Evolutionary conservation across 2,888 invertebrate genomes (phyloP), one percentile per base, ranked within the genome.

Genomic region (Parnassius apollo): DNA sequence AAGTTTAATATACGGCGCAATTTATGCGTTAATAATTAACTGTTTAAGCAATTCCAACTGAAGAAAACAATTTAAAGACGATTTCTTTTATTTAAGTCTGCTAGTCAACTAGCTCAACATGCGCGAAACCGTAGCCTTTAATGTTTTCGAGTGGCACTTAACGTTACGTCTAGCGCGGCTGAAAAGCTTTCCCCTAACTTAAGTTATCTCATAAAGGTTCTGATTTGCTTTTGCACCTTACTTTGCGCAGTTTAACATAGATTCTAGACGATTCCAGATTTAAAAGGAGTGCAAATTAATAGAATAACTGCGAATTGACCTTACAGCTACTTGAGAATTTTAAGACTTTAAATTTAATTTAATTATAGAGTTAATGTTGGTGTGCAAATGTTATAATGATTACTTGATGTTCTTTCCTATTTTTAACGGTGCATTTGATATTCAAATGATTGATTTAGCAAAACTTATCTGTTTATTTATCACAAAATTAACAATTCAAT

Each of bases 151-250:
- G 22, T 22, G 22, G 22, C 22, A 22, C 22, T 22, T 69, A 71
- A 71, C 68, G 70, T 65, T 80, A 79, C 84, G 86, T 86, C 84
- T 82, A 80, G 79, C 76, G 75, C 74, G 74, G 67, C 73, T 81
- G 77, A 78, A 83, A 78, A 78, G 76, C 76, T 66, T 78, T 77
- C 82, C 78, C 77, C 76, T 75, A 74, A 76, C 73, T 74, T 74
- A 75, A 74, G 82, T 84, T 82, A 85, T 82, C 82, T 83, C 82
- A 86, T 83, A 87, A 85, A 85, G 82, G 85, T 69, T 79, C 78
- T 81, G 86, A 85, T 85, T 85, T 82, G 85, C 87, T 77, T 86
- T 87, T 86, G 86, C 87, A 82, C 86, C 86, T 59, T 64, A 66
- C 68, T 65, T 61, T 59, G 54, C 66, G 65, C 68, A 66, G 64